phyloP scores from a whole-genome alignment of 2,113 vertebrate species.

The Lophius piscatorius region DNA sequence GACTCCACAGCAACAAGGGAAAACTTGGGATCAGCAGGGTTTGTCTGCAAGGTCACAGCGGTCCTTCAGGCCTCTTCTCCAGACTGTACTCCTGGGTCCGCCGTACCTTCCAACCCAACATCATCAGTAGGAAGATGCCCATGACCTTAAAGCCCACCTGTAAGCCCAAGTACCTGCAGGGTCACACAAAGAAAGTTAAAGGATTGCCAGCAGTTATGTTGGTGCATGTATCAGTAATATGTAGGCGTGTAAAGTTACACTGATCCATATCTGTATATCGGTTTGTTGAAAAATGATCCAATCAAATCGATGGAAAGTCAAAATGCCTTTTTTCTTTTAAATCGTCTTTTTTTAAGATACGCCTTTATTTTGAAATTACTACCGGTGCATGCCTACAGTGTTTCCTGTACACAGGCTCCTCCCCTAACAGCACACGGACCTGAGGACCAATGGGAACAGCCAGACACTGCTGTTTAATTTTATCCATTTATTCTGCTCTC shows the following conservation, averaged over 20 bases:
- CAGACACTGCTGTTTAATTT: too few species aligned
- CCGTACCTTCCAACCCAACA: constrained; percentile 88
- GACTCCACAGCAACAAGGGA: constrained; percentile 8
- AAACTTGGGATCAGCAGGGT: background rate
- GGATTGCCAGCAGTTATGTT: background rate
- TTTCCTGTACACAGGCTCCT: too few species aligned
- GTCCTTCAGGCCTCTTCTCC: constrained; percentile 82
- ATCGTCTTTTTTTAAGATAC: too few species aligned
- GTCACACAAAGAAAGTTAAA: constrained; percentile 4
- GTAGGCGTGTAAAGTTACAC: too few species aligned
- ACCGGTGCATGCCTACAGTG: too few species aligned
- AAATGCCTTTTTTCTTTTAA: background rate
- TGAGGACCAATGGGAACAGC: too few species aligned
- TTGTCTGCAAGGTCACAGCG: constrained; percentile 48
- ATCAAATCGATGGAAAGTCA: too few species aligned
- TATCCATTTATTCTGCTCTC: too few species aligned
- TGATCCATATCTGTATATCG: too few species aligned
- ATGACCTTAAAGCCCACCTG: constrained; percentile 88
- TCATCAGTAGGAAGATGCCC: constrained; percentile 83
- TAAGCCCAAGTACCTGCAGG: constrained; percentile 89
- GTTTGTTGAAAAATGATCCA: too few species aligned
- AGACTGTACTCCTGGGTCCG: constrained; percentile 89
- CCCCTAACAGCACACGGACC: too few species aligned
- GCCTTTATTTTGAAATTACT: too few species aligned
- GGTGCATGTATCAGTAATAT: background rate